Evolutionary conservation across 2,888 invertebrate species (phyloP), one percentile per base, ranked within the genome.

Genomic region (Apoda limacodes): DNA sequence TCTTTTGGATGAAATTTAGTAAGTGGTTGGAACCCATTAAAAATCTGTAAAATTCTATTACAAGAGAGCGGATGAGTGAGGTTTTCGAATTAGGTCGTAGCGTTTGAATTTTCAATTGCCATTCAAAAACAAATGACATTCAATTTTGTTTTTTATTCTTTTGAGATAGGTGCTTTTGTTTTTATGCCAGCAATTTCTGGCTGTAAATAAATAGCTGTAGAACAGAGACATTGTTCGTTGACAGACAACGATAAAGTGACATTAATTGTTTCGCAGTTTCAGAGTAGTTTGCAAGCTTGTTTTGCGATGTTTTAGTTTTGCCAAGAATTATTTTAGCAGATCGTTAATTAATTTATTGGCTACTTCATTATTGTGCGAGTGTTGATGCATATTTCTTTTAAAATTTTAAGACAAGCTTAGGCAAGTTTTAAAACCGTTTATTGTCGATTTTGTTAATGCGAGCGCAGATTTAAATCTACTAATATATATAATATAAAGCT

Each of bases 21-120:
- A 70, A 74, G 68, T 63, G 66, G 67, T 58, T 55, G 52, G 55
- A 39, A 65, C 70, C 74, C 74, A 76, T 76, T 76, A 76, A 70
- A 75, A 75, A 70, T 74, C 69, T 72, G 74, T 76, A 75, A 75
- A 75, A 64, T 39, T 63, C 62, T 68, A 68, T 71, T 63, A 63
- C 51, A 52, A 59, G 64, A 59, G 52, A 60, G 55, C 55, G 58
- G 60, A 64, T 63, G 60, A 48, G 55, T 6, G 7, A 17, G 50
- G 39, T 59, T 50, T 49, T 48, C 42, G 55, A 42, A 41, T 33
- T 42, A 30, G 30, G 34, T 39, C 33, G 32, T 36, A 34, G 33
- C 35, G 46, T 41, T 46, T 43, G 40, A 43, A 38, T 42, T 33
- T 13, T 34, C 35, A 33, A 21, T 22, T 35, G 38, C 37, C 23